Evolutionary conservation across 2,888 invertebrate species (phyloP).

Genomic region (Cristatella mucedo): DNA sequence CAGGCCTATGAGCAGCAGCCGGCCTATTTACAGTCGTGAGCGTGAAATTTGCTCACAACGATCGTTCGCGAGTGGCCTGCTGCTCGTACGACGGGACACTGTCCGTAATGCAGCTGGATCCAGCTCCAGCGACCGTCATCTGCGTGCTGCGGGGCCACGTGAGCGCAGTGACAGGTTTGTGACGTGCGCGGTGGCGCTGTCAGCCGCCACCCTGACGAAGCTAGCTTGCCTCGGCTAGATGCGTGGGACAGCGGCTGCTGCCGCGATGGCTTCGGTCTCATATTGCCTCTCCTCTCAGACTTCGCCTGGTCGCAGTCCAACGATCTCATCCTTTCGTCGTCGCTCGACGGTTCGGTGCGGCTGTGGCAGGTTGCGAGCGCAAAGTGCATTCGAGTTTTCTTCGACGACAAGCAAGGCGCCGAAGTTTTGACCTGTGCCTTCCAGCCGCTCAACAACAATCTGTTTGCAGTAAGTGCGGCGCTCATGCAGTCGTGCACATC

Average conservation of each 20-base stretch:
- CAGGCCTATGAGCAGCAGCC: too few relatives aligned
- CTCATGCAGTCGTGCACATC: too few relatives aligned
- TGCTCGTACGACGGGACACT: slow-evolving; percentile 62
- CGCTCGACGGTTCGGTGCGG: slow-evolving; percentile 54
- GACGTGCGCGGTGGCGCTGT: too few relatives aligned
- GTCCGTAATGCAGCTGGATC: slow-evolving; percentile 58
- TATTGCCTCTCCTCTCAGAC: slow-evolving; percentile 41
- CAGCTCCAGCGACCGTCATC: slow-evolving; percentile 49
- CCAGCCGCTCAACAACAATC: slow-evolving; percentile 68
- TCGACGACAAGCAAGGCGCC: slow-evolving; percentile 23
- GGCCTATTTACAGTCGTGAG: slow-evolving; percentile 48
- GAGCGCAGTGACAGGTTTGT: slow-evolving; percentile 54
- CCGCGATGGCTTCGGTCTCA: background rate
- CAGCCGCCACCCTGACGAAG: too few relatives aligned
- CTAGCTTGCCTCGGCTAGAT: too few relatives aligned
- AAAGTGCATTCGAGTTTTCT: slow-evolving; percentile 29
- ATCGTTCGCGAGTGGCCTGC: slow-evolving; percentile 59
- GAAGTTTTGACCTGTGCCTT: slow-evolving; percentile 48
- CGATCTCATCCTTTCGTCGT: slow-evolving; percentile 62
- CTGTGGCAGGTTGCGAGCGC: slow-evolving; percentile 51
- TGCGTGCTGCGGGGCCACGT: slow-evolving; percentile 58
- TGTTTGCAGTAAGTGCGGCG: slow-evolving; percentile 54
- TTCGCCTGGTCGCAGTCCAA: slow-evolving; percentile 74
- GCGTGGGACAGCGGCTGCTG: background rate
- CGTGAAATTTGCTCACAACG: slow-evolving; percentile 63